Evolutionary conservation across 2,797 vertebrate species (phyloP).

Genomic region (Mus minutoides): DNA sequence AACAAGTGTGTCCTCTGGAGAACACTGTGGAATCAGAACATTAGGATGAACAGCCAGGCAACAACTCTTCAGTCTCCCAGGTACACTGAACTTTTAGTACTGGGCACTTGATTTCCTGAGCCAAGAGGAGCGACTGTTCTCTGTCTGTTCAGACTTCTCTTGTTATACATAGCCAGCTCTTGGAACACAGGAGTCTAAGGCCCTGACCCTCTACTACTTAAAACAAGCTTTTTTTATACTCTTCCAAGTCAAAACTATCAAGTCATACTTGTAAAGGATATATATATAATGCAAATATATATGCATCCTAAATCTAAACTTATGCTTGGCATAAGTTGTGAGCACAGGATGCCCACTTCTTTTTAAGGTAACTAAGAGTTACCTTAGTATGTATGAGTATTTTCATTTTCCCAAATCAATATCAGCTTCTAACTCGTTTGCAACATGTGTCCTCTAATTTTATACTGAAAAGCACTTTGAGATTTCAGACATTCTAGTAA

Average conservation of each 20-base stretch:
- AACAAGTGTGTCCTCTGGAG: background rate
- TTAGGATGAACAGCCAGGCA: background rate
- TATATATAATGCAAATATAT: background rate
- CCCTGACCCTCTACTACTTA: background rate
- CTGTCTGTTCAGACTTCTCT: background rate
- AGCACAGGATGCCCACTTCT: background rate
- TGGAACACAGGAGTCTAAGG: background rate
- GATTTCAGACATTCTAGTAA: background rate
- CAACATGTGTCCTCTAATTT: background rate
- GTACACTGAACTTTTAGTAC: background rate
- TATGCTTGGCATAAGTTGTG: background rate
- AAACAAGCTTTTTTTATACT: background rate
- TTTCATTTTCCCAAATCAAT: conserved; percentile 10
- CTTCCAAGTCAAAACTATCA: background rate
- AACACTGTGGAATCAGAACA: background rate
- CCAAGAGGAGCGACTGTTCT: background rate
- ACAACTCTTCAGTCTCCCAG: background rate
- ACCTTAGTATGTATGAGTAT: conserved; percentile 15
- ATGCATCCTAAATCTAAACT: conserved; percentile 10
- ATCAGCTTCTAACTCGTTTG: conserved; percentile 19
- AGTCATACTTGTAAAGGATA: background rate
- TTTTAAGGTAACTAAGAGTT: background rate
- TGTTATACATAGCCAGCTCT: background rate
- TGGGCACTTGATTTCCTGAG: background rate
- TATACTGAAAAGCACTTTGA: conserved; percentile 5